Conservation (phyloP, 2,888 invertebrate species). For the Andrena camellia region DNA sequence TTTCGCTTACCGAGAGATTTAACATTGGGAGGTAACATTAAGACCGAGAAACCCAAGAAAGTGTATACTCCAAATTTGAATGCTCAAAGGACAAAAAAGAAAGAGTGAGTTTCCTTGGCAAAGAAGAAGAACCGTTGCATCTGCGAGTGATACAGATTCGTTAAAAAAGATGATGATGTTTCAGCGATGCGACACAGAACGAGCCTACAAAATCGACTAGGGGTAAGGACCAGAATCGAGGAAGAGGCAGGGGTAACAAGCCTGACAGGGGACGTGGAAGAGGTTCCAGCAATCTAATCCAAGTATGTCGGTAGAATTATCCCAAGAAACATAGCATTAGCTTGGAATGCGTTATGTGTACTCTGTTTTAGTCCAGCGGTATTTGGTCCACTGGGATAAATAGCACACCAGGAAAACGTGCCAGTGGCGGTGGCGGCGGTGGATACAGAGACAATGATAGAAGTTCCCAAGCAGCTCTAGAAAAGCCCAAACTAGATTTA, state of each 20-base stretch:
- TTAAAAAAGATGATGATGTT: constrained; percentile 15
- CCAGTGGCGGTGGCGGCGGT: constrained; percentile 25
- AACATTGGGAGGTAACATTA: constrained; percentile 81
- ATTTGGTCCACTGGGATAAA: constrained; percentile 82
- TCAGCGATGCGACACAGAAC: constrained; percentile 61
- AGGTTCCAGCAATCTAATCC: constrained; percentile 73
- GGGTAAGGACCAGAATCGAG: constrained; percentile 71
- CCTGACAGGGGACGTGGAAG: constrained; percentile 73
- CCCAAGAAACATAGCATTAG: not conserved
- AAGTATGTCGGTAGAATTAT: constrained; percentile 67
- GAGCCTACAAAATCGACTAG: constrained; percentile 60
- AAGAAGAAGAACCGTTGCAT: not conserved
- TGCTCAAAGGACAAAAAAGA: constrained; percentile 82
- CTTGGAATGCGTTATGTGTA: not conserved
- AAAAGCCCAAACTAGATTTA: constrained; percentile 79
- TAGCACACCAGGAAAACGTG: constrained; percentile 65
- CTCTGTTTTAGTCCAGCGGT: constrained; percentile 77
- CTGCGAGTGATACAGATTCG: not conserved
- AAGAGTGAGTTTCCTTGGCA: constrained; percentile 76
- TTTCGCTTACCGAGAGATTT: constrained; percentile 82
- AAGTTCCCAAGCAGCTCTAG: constrained; percentile 65
- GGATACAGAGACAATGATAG: constrained; percentile 55
- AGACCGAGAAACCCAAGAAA: constrained; percentile 80
- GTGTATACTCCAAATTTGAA: constrained; percentile 82
- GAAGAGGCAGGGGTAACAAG: constrained; percentile 73